These are phyloP conservation scores for Gadus macrocephalus DNA, from an alignment of 2,113 vertebrate genomes.

Conservation along the genomic window DNA sequence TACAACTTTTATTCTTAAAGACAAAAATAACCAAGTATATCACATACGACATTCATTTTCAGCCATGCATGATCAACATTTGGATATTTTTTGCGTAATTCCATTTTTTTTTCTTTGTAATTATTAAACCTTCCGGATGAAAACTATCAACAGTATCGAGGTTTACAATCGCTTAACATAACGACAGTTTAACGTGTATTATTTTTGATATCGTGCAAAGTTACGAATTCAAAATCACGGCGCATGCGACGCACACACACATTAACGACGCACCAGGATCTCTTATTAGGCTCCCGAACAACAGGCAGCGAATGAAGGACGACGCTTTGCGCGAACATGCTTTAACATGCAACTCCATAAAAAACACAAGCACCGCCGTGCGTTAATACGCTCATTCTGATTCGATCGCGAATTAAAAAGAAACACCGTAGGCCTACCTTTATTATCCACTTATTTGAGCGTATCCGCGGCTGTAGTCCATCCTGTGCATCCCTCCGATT, in stretches of 20 bases:
- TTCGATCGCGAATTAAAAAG: too few relatives aligned
- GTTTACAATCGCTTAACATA: too few relatives aligned
- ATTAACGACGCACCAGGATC: conserved; percentile 19
- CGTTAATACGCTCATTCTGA: not conserved
- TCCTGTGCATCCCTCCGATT: conserved; percentile 58
- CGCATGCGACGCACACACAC: conserved; percentile 15
- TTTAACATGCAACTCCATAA: conserved; percentile 1
- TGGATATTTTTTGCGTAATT: not conserved
- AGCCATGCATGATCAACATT: conserved; percentile 4
- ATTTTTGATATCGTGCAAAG: conserved; percentile 29
- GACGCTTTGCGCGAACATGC: not conserved
- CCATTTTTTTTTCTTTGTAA: too few relatives aligned
- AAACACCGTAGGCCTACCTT: conserved; percentile 18
- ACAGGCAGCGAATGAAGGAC: conserved; percentile 6
- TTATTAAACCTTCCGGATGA: too few relatives aligned
- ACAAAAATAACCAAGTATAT: not conserved
- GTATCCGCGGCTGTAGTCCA: conserved; percentile 53
- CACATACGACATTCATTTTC: not conserved
- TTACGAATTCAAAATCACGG: conserved; percentile 30
- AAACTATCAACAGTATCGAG: too few relatives aligned
- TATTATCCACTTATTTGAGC: conserved; percentile 50
- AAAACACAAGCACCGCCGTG: too few relatives aligned
- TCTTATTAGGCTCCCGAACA: conserved; percentile 22
- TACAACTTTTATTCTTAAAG: conserved; percentile 35
- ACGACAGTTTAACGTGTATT: too few relatives aligned